Conservation (phyloP, 2,797 vertebrate genomes). For the Periparus ater region DNA sequence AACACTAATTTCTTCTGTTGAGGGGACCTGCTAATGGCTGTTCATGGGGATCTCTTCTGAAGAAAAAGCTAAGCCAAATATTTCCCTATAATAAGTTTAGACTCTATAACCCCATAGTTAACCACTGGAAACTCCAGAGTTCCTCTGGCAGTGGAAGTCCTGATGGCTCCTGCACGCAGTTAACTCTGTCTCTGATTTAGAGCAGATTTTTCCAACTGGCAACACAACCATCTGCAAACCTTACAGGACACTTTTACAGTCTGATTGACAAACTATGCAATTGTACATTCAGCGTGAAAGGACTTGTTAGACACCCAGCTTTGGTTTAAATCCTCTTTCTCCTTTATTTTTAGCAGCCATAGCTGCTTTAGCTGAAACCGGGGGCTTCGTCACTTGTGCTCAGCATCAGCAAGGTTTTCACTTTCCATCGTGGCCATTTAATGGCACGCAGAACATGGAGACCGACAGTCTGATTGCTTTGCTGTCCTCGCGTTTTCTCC, state of each 20-base stretch:
- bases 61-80: background rate
- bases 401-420: conserved; percentile 37
- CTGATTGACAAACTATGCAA: background rate
- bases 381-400: conserved; percentile 45
- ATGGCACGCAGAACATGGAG: background rate
- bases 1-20: background rate
- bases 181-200: background rate
- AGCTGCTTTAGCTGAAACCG: conserved; percentile 36
- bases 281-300: background rate
- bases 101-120: background rate
- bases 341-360: conserved; percentile 16
- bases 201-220: background rate
- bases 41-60: background rate
- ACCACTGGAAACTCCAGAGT: background rate
- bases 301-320: background rate
- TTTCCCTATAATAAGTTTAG: background rate
- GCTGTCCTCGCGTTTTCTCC: conserved; percentile 6
- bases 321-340: conserved; percentile 18
- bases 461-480: conserved; percentile 3
- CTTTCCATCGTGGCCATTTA: conserved; percentile 19
- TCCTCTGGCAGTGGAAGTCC: background rate
- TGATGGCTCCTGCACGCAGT: background rate
- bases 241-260: background rate
- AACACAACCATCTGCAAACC: background rate
- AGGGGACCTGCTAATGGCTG: background rate